These are phyloP conservation scores for Aegithalos caudatus DNA, from an alignment of 2,113 vertebrate species.

Conservation along the genomic window DNA sequence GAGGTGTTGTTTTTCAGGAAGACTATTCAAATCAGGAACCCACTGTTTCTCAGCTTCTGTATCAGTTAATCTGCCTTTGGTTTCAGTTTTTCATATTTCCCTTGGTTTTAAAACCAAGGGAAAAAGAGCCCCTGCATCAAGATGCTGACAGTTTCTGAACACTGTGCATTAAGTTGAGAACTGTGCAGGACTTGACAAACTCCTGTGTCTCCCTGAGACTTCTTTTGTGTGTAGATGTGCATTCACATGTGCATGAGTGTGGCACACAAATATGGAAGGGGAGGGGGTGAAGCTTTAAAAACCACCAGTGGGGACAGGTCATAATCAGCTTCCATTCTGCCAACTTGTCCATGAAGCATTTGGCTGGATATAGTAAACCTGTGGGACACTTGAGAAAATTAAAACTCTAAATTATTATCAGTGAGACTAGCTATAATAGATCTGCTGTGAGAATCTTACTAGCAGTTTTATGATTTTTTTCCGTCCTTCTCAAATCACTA, in stretches of 20 bases:
- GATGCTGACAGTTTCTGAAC: not conserved
- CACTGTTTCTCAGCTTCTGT: not conserved
- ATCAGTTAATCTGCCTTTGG: not conserved
- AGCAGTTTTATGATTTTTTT: conserved; percentile 55
- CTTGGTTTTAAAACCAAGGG: not conserved
- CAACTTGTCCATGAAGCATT: conserved; percentile 24
- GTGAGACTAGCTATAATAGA: conserved; percentile 56
- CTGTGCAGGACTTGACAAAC: not conserved
- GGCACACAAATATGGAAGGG: not conserved
- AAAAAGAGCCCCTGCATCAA: not conserved
- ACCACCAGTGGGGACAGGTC: not conserved
- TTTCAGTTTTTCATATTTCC: not conserved
- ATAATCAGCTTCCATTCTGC: conserved; percentile 39
- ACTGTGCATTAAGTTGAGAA: not conserved
- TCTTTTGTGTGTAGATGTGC: not conserved
- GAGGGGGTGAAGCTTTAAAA: not conserved
- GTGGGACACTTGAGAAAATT: conserved; percentile 60
- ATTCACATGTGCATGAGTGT: rapidly evolving
- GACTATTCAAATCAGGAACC: not conserved
- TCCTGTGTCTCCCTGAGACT: not conserved
- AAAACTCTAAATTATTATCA: conserved; percentile 66
- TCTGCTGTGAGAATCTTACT: conserved; percentile 37
- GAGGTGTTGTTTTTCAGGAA: not conserved
- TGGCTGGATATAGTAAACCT: conserved; percentile 56
- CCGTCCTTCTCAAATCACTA: conserved; percentile 56